Base-by-base conservation (phyloP, 64 coral and sea anemone genomes). In the Montipora capricornis region DNA sequence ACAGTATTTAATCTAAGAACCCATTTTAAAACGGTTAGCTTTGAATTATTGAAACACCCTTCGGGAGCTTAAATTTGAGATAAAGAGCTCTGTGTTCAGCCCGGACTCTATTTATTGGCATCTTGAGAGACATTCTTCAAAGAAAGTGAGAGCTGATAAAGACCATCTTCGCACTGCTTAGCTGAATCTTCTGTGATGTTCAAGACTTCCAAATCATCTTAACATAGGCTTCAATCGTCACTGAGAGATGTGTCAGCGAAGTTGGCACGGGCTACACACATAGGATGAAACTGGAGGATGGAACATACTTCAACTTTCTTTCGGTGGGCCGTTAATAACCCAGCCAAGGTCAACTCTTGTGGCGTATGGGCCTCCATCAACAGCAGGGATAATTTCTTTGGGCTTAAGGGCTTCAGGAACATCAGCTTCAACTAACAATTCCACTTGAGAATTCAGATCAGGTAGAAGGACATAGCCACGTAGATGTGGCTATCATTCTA, bases 91-190 rank as follows among this genome's bases (percentile, higher is more conserved):
- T 82, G 49, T 20, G 37, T 69, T 50, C 47, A 20, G 60, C 68
- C 17, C 52, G 84, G 45, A 7, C n/a, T 45, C 45, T 51, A n/a
- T 88, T 88, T 20, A 19, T 51, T 74, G 66, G 62, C 59, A 87
- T 68, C 44, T 87, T 44, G 22, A 87, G 20, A 50, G 19, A n/a
- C 5, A 17, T 87, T 50, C 47, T 17, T 53, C 5, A 87, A 73
- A 17, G 44, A 69, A 9, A 87, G 67, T n/a, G 68, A 49, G 20
- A 87, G 44, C 68, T 87, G 64, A n/a, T 87, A 87, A 52, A 74
- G 84, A 19, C 66, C 60, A 73, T 88, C 66, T 24, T 52, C 69
- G 75, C 45, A 51, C 48, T 88, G 68, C 60, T 50, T 69, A 51
- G 52, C 49, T 19, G 84, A 70, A 52, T 49, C 71, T 59, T 88